phyloP scores from a whole-genome alignment of 2,888 invertebrate species.

The Cerastis leucographa region DNA sequence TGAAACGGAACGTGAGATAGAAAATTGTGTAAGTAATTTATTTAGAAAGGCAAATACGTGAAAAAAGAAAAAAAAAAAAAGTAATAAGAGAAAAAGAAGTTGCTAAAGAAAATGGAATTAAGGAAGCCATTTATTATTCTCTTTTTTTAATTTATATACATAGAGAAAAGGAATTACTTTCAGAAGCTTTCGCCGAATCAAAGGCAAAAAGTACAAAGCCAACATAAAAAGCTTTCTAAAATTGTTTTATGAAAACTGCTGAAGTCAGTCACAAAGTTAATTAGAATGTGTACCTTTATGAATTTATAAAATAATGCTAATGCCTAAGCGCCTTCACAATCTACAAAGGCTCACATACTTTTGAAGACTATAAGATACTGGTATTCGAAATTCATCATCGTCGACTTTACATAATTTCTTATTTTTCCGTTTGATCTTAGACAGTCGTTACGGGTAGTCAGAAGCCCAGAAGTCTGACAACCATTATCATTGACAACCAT shows the following conservation, averaged over 20 bases:
- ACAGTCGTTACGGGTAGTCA: not conserved
- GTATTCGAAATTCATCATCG: not conserved
- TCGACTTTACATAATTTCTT: not conserved
- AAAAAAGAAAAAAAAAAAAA: slow-evolving; percentile 1
- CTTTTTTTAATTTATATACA: slow-evolving; percentile 16
- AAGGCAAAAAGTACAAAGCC: slow-evolving; percentile 1
- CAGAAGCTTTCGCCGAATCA: slow-evolving; percentile 19
- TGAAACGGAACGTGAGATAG: slow-evolving; percentile 20
- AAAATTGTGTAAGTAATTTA: slow-evolving; percentile 4
- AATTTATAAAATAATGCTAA: slow-evolving; percentile 14
- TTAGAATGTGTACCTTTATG: slow-evolving; percentile 20
- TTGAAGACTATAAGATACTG: not conserved
- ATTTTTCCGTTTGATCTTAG: not conserved
- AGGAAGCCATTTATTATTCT: not conserved
- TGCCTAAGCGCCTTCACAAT: not conserved
- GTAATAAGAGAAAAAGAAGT: not conserved
- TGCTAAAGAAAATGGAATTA: slow-evolving; percentile 12
- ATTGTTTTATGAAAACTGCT: slow-evolving; percentile 16
- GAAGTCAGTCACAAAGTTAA: slow-evolving; percentile 28
- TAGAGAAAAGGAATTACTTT: slow-evolving; percentile 13
- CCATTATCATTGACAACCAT: too few relatives aligned
- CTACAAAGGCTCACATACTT: not conserved
- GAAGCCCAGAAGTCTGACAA: too few relatives aligned
- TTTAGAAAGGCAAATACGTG: not conserved
- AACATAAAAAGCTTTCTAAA: slow-evolving; percentile 27